Evolutionary conservation across 2,113 vertebrate genomes (phyloP), one percentile per base, ranked within the genome.

Genomic region (Rallus limicola): DNA sequence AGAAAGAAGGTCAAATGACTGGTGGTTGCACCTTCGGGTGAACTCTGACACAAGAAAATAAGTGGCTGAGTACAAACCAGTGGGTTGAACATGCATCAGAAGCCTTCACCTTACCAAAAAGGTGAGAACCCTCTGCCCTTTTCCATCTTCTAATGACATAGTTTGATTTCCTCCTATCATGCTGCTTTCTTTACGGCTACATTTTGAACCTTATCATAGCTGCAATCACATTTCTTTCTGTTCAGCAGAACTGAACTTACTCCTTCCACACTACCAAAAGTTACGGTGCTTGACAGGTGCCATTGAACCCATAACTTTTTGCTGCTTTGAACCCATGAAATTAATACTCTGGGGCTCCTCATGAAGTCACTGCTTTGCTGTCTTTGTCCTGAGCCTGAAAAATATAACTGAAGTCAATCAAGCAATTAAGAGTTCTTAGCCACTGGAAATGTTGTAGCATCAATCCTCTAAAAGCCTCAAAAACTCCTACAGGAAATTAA

Each of bases 401-500:
- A 82, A 62, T 7, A 12, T 46, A 80, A 50, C 63, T 42, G 25
- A 40, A 88, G 70, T 71, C 80, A 84, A 93, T 78, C 80, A 67
- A 90, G n/a, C 44, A 70, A 88, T 53, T 67, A 83, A 92, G 72
- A 71, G 26, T 71, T 71, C 34, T 71, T 5, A 67, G 33, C 13
- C 80, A 15, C 46, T 74, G 76, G 42, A 79, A 88, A 71, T 16
- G 16, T 31, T 85, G 46, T 11, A 80, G 76, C 44, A 63, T 31
- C 36, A 46, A 1, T 28, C 33, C 62, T 79, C 70, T 64, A 53
- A 50, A 68, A 92, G 56, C 33, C 62, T 82, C 69, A 60, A 44
- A 50, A 68, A 92, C 62, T 78, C 19, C 76, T 46, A 62, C 65
- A 96, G 96, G 93, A 96, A 96, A 97, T 96, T 92, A 94, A 93